Percentiles rank a stretch among this genome's conserved stretches.
phyloP scores from a whole-genome alignment of 1,140 invertebrate genomes.

The Ips nitidus region DNA sequence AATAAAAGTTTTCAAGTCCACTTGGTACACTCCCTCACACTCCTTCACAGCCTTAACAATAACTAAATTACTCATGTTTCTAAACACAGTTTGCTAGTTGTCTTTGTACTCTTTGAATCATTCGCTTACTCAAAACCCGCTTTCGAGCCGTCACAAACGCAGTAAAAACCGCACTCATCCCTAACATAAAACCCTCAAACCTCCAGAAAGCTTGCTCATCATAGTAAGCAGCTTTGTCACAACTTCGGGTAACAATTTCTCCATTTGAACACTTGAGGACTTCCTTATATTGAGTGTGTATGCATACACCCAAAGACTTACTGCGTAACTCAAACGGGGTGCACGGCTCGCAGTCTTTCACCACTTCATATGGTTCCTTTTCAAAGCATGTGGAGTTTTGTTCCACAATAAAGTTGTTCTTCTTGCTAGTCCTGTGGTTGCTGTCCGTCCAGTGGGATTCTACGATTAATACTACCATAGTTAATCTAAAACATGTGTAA shows the following conservation, averaged over 20 bases:
- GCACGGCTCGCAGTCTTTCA: conserved; percentile 78
- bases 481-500: conserved; percentile 62
- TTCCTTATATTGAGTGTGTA: conserved; percentile 71
- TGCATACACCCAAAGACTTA: conserved; percentile 68
- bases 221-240: conserved; percentile 68
- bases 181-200: conserved; percentile 76
- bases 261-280: conserved; percentile 68
- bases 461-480: conserved; percentile 73
- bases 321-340: conserved; percentile 74
- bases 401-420: conserved; percentile 65
- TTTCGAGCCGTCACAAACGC: conserved; percentile 46
- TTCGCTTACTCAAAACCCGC: conserved; percentile 52
- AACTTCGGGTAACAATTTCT: conserved; percentile 69
- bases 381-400: conserved; percentile 74
- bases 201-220: conserved; percentile 81
- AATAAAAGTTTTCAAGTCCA: conserved; percentile 51
- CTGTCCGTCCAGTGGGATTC: conserved; percentile 72
- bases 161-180: conserved; percentile 64
- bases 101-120: conserved; percentile 54
- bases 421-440: conserved; percentile 43
- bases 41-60: conserved; percentile 12
- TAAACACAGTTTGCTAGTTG: conserved; percentile 55
- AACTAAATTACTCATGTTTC: conserved; percentile 28
- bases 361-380: conserved; percentile 67
- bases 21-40: conserved; percentile 21